Evolutionary conservation across 2,888 invertebrate species (phyloP).

Genomic region (Odontothrips loti): DNA sequence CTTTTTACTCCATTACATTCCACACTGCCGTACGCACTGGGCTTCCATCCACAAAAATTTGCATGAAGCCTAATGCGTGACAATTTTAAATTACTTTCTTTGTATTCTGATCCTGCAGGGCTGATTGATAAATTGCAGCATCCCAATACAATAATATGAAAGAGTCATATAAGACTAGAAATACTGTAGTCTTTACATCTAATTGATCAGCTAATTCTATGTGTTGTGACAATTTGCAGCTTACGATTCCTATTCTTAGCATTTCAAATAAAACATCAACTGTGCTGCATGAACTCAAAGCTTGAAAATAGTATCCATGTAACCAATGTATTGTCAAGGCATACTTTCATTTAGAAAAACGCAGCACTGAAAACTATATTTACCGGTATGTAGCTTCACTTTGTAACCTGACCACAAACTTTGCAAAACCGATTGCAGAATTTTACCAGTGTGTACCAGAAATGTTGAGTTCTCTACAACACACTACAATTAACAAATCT

Average conservation of each 20-base stretch:
- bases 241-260: background rate
- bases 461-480: too few relatives aligned
- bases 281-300: background rate
- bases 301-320: background rate
- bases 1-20: background rate
- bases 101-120: background rate
- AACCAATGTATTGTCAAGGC: slow-evolving; percentile 1
- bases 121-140: too few relatives aligned
- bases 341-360: background rate
- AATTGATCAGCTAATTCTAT: background rate
- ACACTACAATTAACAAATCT: background rate
- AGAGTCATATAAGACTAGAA: background rate
- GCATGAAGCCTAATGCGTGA: background rate
- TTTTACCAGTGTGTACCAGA: background rate
- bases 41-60: background rate
- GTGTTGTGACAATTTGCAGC: background rate
- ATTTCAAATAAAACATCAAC: background rate
- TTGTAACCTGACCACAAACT: background rate
- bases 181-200: background rate
- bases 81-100: background rate
- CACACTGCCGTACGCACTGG: background rate
- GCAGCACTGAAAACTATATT: background rate
- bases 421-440: background rate
- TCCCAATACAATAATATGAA: too few relatives aligned
- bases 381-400: background rate